Conservation (phyloP, 2,113 vertebrate species). For the Melanerpes formicivorus region DNA sequence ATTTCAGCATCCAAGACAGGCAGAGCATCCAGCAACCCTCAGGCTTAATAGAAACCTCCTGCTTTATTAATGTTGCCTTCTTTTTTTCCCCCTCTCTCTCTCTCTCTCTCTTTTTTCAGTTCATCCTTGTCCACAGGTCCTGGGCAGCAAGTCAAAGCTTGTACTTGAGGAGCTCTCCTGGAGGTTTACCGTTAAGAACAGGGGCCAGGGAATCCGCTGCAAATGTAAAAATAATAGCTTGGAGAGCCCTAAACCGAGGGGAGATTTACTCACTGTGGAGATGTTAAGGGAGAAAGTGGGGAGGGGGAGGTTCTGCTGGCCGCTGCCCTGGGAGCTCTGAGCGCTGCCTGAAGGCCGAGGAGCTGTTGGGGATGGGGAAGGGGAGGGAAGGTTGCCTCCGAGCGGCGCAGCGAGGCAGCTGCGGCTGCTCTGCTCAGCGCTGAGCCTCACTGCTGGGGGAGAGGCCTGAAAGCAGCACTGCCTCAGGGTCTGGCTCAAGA, state of each 20-base stretch:
- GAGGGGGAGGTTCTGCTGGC: neutral
- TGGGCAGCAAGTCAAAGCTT: slow-evolving; percentile 55
- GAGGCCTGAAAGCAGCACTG: rapidly evolving
- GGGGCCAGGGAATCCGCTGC: slow-evolving; percentile 33
- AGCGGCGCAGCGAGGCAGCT: neutral
- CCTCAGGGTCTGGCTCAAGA: neutral
- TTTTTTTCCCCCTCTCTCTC: neutral
- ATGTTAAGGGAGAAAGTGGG: slow-evolving; percentile 43
- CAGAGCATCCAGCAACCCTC: slow-evolving; percentile 42
- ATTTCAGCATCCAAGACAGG: slow-evolving; percentile 56
- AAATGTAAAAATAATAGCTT: slow-evolving; percentile 70
- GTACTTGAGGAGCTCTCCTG: slow-evolving; percentile 44
- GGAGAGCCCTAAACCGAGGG: slow-evolving; percentile 54
- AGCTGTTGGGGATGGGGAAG: neutral
- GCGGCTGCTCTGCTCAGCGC: neutral
- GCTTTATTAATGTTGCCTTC: slow-evolving; percentile 57
- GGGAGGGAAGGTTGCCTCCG: slow-evolving; percentile 13
- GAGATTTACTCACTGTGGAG: slow-evolving; percentile 63
- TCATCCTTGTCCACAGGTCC: slow-evolving; percentile 41
- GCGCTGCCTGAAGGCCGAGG: neutral
- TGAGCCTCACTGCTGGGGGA: neutral
- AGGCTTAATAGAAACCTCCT: slow-evolving; percentile 66
- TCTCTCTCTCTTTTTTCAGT: no score
- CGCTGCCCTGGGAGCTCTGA: neutral
- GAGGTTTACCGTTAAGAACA: slow-evolving; percentile 48